Percentiles rank a stretch among this genome's conserved stretches.
These are phyloP conservation scores for Candoia aspera DNA, from an alignment of 2,113 vertebrate genomes.

Conservation along the genomic window DNA sequence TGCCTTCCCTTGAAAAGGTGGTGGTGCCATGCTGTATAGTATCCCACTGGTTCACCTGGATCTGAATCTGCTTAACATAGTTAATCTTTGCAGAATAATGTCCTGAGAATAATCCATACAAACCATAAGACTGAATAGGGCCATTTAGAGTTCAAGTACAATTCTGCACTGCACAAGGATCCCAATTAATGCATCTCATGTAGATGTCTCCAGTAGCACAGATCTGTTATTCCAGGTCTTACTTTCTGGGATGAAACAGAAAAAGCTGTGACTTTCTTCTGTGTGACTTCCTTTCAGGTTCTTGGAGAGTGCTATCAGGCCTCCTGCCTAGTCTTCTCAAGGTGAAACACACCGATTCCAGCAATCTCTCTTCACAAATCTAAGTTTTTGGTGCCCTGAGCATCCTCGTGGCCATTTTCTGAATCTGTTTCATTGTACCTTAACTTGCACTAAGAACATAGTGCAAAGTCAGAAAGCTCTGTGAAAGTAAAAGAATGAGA, in stretches of 20 bases:
- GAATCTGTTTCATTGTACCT: neutral
- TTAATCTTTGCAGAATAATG: neutral
- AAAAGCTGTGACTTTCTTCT: neutral
- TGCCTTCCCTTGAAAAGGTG: neutral
- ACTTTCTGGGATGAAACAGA: neutral
- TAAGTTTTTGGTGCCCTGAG: neutral
- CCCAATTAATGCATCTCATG: neutral
- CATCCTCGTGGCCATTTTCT: neutral
- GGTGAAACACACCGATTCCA: neutral
- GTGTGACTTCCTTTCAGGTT: neutral
- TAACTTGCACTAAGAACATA: neutral
- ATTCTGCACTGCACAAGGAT: neutral
- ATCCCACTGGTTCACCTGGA: neutral
- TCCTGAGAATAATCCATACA: neutral
- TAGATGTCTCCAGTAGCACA: neutral
- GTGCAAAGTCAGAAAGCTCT: neutral
- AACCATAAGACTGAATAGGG: neutral
- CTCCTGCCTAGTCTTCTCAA: neutral
- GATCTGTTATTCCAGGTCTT: neutral
- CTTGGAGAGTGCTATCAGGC: neutral
- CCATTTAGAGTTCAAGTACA: neutral
- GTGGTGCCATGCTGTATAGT: neutral
- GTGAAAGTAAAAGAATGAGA: neutral
- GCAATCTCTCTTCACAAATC: neutral
- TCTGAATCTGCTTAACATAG: neutral